phyloP scores from a whole-genome alignment of 2,888 invertebrate species.

The Oeneis ivallda region DNA sequence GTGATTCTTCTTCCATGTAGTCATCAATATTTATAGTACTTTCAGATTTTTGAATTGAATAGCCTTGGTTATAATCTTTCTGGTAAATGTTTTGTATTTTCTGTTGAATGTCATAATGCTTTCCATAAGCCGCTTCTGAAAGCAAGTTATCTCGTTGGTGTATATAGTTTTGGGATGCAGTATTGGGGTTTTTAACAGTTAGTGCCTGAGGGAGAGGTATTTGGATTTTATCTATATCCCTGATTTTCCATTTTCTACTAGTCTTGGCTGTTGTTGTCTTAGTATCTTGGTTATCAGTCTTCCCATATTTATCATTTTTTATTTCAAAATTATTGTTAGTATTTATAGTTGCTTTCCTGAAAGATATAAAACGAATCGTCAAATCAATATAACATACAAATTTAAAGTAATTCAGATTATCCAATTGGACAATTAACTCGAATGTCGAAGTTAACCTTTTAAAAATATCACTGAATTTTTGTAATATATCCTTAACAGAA shows the following conservation, averaged over 20 bases:
- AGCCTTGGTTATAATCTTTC: neutral
- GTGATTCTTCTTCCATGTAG: constrained; percentile 15
- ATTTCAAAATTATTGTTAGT: constrained; percentile 25
- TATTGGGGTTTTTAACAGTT: constrained; percentile 32
- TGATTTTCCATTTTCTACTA: constrained; percentile 60
- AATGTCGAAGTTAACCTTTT: constrained; percentile 48
- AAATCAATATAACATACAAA: neutral
- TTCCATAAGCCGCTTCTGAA: neutral
- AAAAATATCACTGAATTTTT: constrained; percentile 58
- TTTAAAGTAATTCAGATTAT: neutral
- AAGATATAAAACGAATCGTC: neutral
- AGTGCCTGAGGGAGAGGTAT: constrained; percentile 47
- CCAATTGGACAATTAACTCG: neutral
- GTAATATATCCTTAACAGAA: constrained; percentile 51
- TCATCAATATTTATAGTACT: constrained; percentile 1
- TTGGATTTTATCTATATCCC: constrained; percentile 55
- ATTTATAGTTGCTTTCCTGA: constrained; percentile 2
- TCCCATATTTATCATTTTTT: neutral
- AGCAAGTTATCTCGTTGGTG: neutral
- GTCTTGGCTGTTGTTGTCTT: constrained; percentile 5
- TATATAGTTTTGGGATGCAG: neutral
- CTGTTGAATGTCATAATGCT: constrained; percentile 1
- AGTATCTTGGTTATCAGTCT: neutral
- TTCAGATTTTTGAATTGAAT: constrained; percentile 5
- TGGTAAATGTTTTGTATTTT: neutral